Evolutionary conservation across 2,797 vertebrate genomes (phyloP).

Genomic region (Nothura maculosa): DNA sequence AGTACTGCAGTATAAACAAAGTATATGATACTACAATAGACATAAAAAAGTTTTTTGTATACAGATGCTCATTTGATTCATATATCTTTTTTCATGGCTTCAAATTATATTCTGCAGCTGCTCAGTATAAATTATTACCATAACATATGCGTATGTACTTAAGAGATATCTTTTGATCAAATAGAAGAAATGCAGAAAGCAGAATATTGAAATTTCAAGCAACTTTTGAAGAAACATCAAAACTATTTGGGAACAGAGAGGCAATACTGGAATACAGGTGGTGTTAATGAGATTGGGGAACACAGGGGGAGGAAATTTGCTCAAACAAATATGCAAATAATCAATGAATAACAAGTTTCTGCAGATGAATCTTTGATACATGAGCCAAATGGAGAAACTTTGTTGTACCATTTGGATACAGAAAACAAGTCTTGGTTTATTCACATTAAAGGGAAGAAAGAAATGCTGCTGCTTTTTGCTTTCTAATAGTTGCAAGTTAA

Average conservation of each 20-base stretch:
- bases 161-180: neutral
- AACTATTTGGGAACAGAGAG: neutral
- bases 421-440: neutral
- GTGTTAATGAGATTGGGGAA: neutral
- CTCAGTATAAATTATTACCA: neutral
- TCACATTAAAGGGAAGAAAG: neutral
- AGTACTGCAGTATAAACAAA: neutral
- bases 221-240: neutral
- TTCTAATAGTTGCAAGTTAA: neutral
- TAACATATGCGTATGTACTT: neutral
- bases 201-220: neutral
- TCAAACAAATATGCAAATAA: neutral
- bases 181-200: neutral
- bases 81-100: neutral
- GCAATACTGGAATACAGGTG: neutral
- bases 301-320: neutral
- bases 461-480: neutral
- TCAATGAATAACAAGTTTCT: neutral
- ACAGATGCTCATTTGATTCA: accelerated
- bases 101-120: neutral
- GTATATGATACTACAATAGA: accelerated
- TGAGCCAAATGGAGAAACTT: neutral
- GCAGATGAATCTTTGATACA: neutral
- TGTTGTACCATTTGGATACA: neutral
- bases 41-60: neutral